Percentiles rank a stretch among this genome's conserved stretches.
Evolutionary conservation across 2,797 vertebrate genomes (phyloP).

Genomic region (Myioborus melanocephalus): DNA sequence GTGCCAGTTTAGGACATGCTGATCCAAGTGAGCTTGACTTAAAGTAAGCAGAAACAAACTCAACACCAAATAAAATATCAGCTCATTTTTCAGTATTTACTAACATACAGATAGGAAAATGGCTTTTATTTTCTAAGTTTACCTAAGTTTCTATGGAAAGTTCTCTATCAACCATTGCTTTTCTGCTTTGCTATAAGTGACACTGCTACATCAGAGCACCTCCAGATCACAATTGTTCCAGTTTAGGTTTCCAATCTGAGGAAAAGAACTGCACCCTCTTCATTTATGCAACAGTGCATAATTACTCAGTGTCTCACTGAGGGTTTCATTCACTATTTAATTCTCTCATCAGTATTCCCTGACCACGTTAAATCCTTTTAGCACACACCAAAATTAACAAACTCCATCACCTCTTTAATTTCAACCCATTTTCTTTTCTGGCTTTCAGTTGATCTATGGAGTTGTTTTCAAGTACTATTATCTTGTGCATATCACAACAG

Average conservation of each 20-base stretch:
- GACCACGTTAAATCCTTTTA: not conserved
- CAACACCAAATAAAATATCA: not conserved
- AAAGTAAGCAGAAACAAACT: not conserved
- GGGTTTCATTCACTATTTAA: not conserved
- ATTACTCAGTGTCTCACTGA: not conserved
- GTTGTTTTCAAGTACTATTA: not conserved
- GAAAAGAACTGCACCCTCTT: not conserved
- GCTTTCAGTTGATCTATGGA: not conserved
- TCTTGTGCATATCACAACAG: not conserved
- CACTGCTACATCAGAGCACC: not conserved
- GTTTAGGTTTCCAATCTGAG: not conserved
- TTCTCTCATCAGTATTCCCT: not conserved
- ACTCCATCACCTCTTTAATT: not conserved
- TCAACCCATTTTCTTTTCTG: not conserved
- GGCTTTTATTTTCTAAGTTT: not conserved
- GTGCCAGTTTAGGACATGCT: accelerated
- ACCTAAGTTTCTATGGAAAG: not conserved
- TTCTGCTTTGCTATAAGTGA: not conserved
- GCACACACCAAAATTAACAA: not conserved
- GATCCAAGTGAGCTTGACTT: not conserved
- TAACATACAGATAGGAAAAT: not conserved
- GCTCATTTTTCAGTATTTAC: not conserved
- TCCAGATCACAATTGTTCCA: not conserved
- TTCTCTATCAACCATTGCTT: not conserved
- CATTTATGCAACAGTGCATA: not conserved